Conservation (phyloP, 2,113 vertebrate species). For the Pelecanoides urinatrix region DNA sequence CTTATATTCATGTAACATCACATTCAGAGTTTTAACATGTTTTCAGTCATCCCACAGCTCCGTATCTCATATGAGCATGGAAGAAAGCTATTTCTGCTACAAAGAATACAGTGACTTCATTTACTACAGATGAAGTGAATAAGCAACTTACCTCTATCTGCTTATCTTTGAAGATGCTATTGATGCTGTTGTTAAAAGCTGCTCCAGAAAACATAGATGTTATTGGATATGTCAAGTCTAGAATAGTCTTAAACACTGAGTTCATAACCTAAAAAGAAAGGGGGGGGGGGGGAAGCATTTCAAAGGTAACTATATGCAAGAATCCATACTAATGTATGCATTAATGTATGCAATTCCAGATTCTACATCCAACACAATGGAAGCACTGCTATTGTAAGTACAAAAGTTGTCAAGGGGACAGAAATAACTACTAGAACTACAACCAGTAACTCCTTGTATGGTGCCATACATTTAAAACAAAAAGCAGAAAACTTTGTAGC, state of each 20-base stretch:
- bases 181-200: constrained; percentile 85
- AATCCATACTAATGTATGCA: neutral
- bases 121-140: neutral
- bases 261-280: constrained; percentile 80
- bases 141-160: constrained; percentile 86
- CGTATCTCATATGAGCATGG: neutral
- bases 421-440: neutral
- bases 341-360: neutral
- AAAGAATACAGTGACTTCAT: neutral
- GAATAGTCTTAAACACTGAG: constrained; percentile 81
- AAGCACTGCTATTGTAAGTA: neutral
- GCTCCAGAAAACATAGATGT: constrained; percentile 95
- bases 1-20: neutral
- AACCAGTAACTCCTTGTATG: neutral
- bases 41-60: neutral
- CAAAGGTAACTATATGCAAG: neutral
- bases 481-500: neutral
- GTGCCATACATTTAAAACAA: neutral
- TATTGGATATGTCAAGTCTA: constrained; percentile 91
- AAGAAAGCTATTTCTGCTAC: neutral
- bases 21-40: neutral
- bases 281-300: neutral
- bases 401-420: neutral
- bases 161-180: constrained; percentile 82
- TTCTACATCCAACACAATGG: neutral